Base-by-base conservation (phyloP, 2,797 vertebrate species). In the Chromobotia macracanthus region DNA sequence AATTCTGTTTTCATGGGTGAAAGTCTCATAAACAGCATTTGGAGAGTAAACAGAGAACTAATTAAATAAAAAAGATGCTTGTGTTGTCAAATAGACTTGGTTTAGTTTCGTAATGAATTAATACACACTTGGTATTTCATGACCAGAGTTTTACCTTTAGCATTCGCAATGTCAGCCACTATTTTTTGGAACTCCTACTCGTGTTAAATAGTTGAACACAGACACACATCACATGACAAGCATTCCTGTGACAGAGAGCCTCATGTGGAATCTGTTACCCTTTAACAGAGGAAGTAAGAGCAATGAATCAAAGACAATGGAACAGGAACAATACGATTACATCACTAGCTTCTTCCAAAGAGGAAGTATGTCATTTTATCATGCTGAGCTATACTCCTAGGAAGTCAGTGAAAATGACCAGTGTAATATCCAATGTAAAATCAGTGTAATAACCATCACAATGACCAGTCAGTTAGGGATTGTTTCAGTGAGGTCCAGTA, bases 291-390 rank as follows among this genome's bases (percentile, higher is more conserved):
- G 41, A 44, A 44, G 65, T 71, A 51, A 68, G 16, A 63, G 68
- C 21, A 79, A 63, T 71, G 58, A 77, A 76, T 55, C 21, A 73
- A 68, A 44, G 23, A 35, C 44, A 67, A 7, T 64, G 18, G 53
- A 9, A 65, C 60, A 55, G 9, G 0, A 69, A 46, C 23, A 65
- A 48, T 66, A 53, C 5, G 21, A 44, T 73, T 58, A 68, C 9
- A 44, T 31, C 58, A 68, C 38, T 76, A 50, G 58, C 48, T 25
- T 67, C 55, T 72, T 16, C 60, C 67, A 67, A 76, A 75, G 67
- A 76, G 81, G 77, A 83, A 83, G 44, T 16, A 35, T 64, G n/a
- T 46, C 55, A 63, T 61, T 44, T 15, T 41, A 13, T 53, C 25
- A 12, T 9, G 23, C n/a, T 28, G 28, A 50, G 35, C 78, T 60